Percentiles rank a stretch among this genome's conserved stretches.
Evolutionary conservation across 2,113 vertebrate species (phyloP).

Genomic region (Colinus virginianus): DNA sequence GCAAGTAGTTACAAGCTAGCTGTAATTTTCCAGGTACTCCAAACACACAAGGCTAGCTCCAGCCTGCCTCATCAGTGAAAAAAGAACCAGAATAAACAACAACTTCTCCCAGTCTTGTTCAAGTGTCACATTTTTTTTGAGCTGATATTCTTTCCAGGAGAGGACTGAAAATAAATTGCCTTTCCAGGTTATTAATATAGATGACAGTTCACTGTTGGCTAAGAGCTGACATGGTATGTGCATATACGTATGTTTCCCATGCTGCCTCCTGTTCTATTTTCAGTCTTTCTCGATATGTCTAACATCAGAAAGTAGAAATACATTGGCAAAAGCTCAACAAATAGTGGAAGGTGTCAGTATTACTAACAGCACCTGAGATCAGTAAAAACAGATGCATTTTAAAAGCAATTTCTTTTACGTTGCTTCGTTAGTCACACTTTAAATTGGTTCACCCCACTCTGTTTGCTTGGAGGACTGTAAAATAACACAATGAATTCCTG

Average conservation of each 20-base stretch:
- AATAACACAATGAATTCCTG: background rate
- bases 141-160: constrained; percentile 13
- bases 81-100: constrained; percentile 27
- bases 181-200: constrained; percentile 33
- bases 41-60: background rate
- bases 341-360: background rate
- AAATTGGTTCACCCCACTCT: constrained; percentile 1
- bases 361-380: background rate
- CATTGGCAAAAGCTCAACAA: constrained; percentile 24
- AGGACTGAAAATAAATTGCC: constrained; percentile 38
- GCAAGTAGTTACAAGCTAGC: background rate
- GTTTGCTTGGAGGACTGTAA: background rate
- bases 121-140: background rate
- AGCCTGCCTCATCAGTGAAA: background rate
- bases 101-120: background rate
- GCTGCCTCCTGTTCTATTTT: constrained; percentile 22
- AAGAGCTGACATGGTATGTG: background rate
- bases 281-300: background rate
- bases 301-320: background rate
- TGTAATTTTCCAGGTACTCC: constrained; percentile 19
- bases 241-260: constrained; percentile 6
- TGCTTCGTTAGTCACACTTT: constrained; percentile 10
- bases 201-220: background rate
- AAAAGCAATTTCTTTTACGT: background rate
- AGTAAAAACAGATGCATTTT: constrained; percentile 18